Base-by-base conservation (phyloP, 2,797 vertebrate species). In the Steatocranus sp. region DNA sequence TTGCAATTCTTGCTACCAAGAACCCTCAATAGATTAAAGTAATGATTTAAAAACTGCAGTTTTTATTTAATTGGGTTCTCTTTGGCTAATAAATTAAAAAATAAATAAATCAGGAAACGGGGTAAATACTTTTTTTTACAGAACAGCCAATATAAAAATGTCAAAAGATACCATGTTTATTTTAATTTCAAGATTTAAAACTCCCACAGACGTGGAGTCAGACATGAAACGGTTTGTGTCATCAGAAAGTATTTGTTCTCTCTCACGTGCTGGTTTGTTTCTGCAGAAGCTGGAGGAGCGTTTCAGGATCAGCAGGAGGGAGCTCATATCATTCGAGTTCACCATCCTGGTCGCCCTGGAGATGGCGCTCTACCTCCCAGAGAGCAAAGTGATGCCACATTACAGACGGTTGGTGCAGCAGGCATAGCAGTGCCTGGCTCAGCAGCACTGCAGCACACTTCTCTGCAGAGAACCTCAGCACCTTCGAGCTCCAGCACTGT, bases 271-370 rank as follows among this genome's bases (percentile, higher is more conserved):
- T 11, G 20, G 2, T 46, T 12, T 46, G 11, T 4, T 20, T 32
- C 10, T 84, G 14, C 49, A 99, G 98, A 99, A 98, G 93, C 92
- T 99, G 89, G 98, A 99, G 92, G 98, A 99, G 83, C 96, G 98
- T 76, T 99, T 99, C 92, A 93, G 98, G 79, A 97, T 99, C 94
- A 97, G 98, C 95, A 94, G 97, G 74, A 95, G 96, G 86, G 98
- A 99, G 91, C 96, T 99, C 68, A 98, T 98, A 3, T 96, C 96
- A 1, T 97, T 99, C n/a, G 98, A 99, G 93, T 98, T 99, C 95
- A 98, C 98, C 0, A 98, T 98, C 88, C 97, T 99, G 8, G 98
- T 99, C 20, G 98, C 98, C 93, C 93, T 99, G 97, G 98, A 99
- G 94, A 97, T 99, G 92, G 98, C 97, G 11, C 98, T 99, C 54